A percentile compares a stretch with the other conserved stretches of the same genome.
Evolutionary conservation across 2,797 vertebrate species (phyloP).

Genomic region (Chromis chromis): DNA sequence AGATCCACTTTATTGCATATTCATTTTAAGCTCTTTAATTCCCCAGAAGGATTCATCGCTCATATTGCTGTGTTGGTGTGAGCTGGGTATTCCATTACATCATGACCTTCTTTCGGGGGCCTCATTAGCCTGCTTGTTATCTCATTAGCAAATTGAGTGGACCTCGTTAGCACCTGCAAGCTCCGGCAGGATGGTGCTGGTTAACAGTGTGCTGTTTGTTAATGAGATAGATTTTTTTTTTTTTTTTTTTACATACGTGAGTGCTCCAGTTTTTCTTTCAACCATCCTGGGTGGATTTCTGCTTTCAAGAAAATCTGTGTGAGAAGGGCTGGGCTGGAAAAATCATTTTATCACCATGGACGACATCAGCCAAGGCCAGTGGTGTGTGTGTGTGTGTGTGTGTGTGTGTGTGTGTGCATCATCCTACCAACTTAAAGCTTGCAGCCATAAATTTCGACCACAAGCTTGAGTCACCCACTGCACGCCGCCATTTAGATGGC

Average conservation of each 20-base stretch:
- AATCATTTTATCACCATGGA: slow-evolving; percentile 48
- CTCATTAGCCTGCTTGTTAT: slow-evolving; percentile 80
- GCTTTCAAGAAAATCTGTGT: slow-evolving; percentile 32
- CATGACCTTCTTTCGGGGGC: slow-evolving; percentile 77
- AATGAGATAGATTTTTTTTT: slow-evolving; percentile 52
- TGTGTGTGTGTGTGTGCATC: slow-evolving; percentile 22
- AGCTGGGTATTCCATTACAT: slow-evolving; percentile 74
- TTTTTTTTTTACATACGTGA: not conserved
- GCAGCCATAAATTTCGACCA: slow-evolving; percentile 48
- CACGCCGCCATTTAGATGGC: slow-evolving; percentile 49
- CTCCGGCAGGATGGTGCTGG: slow-evolving; percentile 41
- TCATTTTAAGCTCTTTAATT: slow-evolving; percentile 77
- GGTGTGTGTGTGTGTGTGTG: slow-evolving; percentile 13
- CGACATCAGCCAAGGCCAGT: slow-evolving; percentile 30
- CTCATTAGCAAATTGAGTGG: slow-evolving; percentile 76
- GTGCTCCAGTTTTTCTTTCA: slow-evolving; percentile 20
- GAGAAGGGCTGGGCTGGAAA: slow-evolving; percentile 37
- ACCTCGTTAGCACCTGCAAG: slow-evolving; percentile 71
- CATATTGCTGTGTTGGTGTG: slow-evolving; percentile 47
- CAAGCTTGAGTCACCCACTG: slow-evolving; percentile 57
- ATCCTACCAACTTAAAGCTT: slow-evolving; percentile 37
- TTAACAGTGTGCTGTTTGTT: slow-evolving; percentile 49
- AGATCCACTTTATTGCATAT: slow-evolving; percentile 60
- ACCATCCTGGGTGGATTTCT: slow-evolving; percentile 19
- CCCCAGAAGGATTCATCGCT: slow-evolving; percentile 74